Conservation (phyloP, 1,140 invertebrate species). For the Zaprionus capensis region DNA sequence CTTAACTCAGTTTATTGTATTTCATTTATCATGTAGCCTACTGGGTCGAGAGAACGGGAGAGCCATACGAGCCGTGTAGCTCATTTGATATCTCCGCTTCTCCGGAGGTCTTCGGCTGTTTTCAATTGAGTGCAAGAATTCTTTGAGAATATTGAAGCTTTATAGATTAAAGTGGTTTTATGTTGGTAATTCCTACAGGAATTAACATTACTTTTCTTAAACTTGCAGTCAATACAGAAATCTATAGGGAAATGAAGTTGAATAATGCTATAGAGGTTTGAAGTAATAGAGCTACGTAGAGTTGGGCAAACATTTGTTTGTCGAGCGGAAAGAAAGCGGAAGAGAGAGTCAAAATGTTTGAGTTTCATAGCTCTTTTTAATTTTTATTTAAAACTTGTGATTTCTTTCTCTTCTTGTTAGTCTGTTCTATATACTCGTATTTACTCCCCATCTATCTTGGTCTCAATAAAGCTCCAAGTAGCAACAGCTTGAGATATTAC, state of each 20-base stretch:
- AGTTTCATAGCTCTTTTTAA: too few relatives aligned
- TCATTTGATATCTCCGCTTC: neutral
- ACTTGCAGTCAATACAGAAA: neutral
- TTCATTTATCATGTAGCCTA: conserved; percentile 1
- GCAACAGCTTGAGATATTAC: neutral
- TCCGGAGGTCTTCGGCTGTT: neutral
- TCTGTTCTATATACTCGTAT: neutral
- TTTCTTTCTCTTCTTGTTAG: too few relatives aligned
- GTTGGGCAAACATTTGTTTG: too few relatives aligned
- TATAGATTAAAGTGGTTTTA: too few relatives aligned
- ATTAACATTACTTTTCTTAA: too few relatives aligned
- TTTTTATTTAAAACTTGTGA: too few relatives aligned
- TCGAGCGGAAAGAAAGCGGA: neutral
- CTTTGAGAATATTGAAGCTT: neutral
- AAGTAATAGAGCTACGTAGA: neutral
- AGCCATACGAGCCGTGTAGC: neutral
- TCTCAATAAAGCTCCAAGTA: neutral
- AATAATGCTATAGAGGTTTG: neutral
- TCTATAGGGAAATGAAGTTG: neutral
- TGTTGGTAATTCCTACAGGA: too few relatives aligned
- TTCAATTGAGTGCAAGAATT: neutral
- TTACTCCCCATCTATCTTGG: neutral
- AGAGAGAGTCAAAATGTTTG: neutral
- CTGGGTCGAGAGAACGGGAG: neutral
- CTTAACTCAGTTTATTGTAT: conserved; percentile 34